These are phyloP conservation scores for Gopherus evgoodei DNA, from an alignment of 2,113 vertebrate genomes.

Conservation along the genomic window DNA sequence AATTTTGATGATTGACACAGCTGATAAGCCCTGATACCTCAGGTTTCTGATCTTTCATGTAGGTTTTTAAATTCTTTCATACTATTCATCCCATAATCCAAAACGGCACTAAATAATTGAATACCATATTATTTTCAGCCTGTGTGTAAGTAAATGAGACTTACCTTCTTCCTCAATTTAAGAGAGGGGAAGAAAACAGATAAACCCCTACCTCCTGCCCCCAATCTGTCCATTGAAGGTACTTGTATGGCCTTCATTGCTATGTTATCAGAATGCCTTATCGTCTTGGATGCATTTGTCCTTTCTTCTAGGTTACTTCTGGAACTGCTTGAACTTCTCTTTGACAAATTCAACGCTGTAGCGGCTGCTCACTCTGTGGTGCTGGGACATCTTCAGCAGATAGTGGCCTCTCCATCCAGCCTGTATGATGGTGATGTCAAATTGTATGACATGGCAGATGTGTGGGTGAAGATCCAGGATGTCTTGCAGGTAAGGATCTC, in stretches of 20 bases:
- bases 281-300: background rate
- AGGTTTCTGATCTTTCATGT: background rate
- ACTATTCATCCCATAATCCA: background rate
- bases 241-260: background rate
- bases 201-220: background rate
- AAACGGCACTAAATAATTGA: background rate
- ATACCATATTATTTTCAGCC: accelerated
- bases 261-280: accelerated
- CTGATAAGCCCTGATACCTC: background rate
- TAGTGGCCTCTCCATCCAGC: constrained; percentile 79
- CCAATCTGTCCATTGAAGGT: background rate
- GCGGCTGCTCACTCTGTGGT: constrained; percentile 92
- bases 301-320: constrained; percentile 86
- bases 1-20: background rate
- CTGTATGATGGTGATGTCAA: constrained; percentile 89
- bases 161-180: accelerated
- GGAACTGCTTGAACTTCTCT: constrained; percentile 94
- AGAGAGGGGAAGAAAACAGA: background rate
- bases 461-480: constrained; percentile 97
- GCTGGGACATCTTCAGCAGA: constrained; percentile 90
- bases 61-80: background rate
- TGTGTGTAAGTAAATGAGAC: background rate
- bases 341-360: constrained; percentile 97
- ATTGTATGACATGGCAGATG: constrained; percentile 97
- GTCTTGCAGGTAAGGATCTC: constrained; percentile 90